Base-by-base conservation (phyloP, 2,113 vertebrate genomes). In the Cyanistes caeruleus region DNA sequence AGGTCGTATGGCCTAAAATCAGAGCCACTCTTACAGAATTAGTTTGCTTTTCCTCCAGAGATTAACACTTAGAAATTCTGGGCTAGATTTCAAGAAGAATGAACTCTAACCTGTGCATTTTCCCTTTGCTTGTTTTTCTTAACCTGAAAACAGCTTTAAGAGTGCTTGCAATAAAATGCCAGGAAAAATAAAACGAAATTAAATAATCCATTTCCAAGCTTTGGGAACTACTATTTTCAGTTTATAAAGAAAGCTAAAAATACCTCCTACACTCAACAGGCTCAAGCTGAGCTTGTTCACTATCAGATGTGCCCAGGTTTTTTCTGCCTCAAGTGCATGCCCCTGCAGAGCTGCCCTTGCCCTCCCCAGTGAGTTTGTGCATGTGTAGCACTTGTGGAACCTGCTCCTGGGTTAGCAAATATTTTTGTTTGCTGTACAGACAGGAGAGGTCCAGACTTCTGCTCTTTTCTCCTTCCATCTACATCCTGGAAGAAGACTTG, bases 31-130 rank as follows among this genome's bases (percentile, higher is more conserved):
- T 95, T 96, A 79, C 51, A 88, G 81, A 92, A 94, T 97, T 97
- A 95, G 70, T 95, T 97, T 96, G 73, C 87, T 97, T 98, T 98
- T 97, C 91, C 97, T 97, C 69, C 68, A 73, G 75, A 95, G 82
- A 91, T 97, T 97, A 97, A 89, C 90, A 97, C 97, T 96, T 97
- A 78, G 89, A 79, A 93, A 58, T 90, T 95, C 92, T 97, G 96
- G 96, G 97, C 95, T 96, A 87, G 86, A 82, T 94, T 88, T 97
- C 87, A 96, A 97, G 75, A 93, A 85, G 82, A 95, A 41, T 25
- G 33, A 94, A 63, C 86, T 90, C 90, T 88, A 74, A 93, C 94
- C 95, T 92, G 93, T 80, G 83, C 44, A 85, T 96, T 97, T 89
- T 76, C 96, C 70, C 77, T 55, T 78, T 2, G 4, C 79, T 96